Base-by-base conservation (phyloP, 2,888 invertebrate genomes). In the Caenorhabditis macrosperma region DNA sequence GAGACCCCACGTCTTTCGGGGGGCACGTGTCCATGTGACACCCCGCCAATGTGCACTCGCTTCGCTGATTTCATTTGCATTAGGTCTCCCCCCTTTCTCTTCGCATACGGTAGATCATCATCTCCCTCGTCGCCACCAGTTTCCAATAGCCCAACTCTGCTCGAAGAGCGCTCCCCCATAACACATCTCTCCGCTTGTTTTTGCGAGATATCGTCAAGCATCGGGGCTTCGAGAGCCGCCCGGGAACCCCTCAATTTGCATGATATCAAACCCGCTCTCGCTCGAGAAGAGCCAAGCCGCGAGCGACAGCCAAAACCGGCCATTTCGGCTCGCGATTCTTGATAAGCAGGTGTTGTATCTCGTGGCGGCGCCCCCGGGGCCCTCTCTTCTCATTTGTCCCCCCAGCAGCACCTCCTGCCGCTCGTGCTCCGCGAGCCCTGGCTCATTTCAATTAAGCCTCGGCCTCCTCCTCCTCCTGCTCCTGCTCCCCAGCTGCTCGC, bases 31-130 rank as follows among this genome's bases (percentile, higher is more conserved):
- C n/a, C 71, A 64, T 72, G 64, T 48, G 63, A 55, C 71, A 55
- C 71, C n/a, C n/a, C n/a, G n/a, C 55, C 64, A 55, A 72, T 72
- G 72, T 72, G 72, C 64, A 72, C 57, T 44, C 72, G 72, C 72
- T 57, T 41, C 63, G 64, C 63, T 72, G 72, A 64, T 64, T 55
- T 72, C 72, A 72, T 72, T 64, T 72, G 57, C 72, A 72, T 72
- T 71, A 71, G 35, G 44, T 52, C 30, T 17, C 33, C 41, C 12
- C 30, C 44, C 52, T 60, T 35, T 9, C 12, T 9, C 9, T 38
- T 3, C 9, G 38, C n/a, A 38, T 69, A 69, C 69, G 69, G 69
- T 69, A 61, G 69, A 69, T 69, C 69, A 69, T 28, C 52, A n/a
- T n/a, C 46, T 17, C 20, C 46, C 17, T 46, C 28, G 12, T 26